Evolutionary conservation across 2,113 vertebrate genomes (phyloP).

Genomic region (Emydura subglobosa): DNA sequence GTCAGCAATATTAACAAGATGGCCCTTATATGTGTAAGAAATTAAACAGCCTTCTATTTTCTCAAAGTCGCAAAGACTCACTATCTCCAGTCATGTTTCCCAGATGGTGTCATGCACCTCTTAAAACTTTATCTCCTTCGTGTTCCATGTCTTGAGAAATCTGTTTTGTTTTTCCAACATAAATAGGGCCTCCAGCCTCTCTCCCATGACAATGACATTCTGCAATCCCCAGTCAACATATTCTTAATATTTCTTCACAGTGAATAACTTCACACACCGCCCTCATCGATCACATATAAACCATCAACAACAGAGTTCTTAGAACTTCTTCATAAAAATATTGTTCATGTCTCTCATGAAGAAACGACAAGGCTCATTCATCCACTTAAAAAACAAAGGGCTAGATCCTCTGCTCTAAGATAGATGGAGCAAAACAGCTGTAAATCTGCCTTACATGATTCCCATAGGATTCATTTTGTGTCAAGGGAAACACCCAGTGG

Average conservation of each 20-base stretch:
- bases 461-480: not conserved
- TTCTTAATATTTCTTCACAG: conserved; percentile 46
- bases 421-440: conserved; percentile 17
- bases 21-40: conserved; percentile 42
- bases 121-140: conserved; percentile 71
- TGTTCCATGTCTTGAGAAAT: conserved; percentile 56
- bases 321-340: not conserved
- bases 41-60: conserved; percentile 62
- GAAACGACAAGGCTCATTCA: conserved; percentile 22
- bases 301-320: conserved; percentile 47
- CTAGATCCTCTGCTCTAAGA: not conserved
- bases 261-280: conserved; percentile 57
- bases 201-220: conserved; percentile 40
- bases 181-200: conserved; percentile 52
- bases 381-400: conserved; percentile 29
- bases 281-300: conserved; percentile 44
- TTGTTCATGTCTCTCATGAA: conserved; percentile 23
- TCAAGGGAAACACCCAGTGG: not conserved
- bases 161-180: conserved; percentile 67
- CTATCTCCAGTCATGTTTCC: conserved; percentile 66
- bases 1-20: conserved; percentile 62
- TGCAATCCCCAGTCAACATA: conserved; percentile 51
- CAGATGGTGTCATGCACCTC: conserved; percentile 65
- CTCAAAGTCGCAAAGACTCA: conserved; percentile 60
- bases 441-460: conserved; percentile 13